Percentiles rank a stretch among this genome's conserved stretches.
These are phyloP conservation scores for Sesamia inferens DNA, from an alignment of 2,888 invertebrate genomes.

Conservation along the genomic window DNA sequence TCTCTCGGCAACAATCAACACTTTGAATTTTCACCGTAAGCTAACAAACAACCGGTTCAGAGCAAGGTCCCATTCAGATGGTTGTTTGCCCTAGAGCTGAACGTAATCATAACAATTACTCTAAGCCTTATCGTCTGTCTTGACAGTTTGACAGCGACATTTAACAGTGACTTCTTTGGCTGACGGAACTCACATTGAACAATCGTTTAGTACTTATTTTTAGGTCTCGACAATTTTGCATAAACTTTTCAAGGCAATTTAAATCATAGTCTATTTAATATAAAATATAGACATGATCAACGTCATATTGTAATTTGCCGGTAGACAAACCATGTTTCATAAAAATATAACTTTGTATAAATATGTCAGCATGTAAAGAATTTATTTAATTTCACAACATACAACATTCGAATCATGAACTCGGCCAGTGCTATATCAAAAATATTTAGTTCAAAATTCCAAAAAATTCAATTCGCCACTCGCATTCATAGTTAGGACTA, in stretches of 20 bases:
- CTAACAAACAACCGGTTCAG: conserved; percentile 58
- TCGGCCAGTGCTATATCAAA: conserved; percentile 44
- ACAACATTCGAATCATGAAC: conserved; percentile 27
- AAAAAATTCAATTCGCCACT: conserved; percentile 69
- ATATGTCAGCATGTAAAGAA: conserved; percentile 50
- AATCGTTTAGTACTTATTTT: not conserved
- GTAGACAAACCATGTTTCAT: conserved; percentile 36
- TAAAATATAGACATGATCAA: not conserved
- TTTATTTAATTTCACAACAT: conserved; percentile 49
- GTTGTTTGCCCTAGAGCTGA: conserved; percentile 35
- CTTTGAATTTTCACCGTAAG: conserved; percentile 57
- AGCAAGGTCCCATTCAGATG: conserved; percentile 56
- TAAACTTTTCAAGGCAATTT: not conserved
- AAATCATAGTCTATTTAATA: not conserved
- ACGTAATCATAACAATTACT: conserved; percentile 58
- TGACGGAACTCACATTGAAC: conserved; percentile 5
- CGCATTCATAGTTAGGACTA: conserved; percentile 79
- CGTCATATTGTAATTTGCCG: conserved; percentile 25
- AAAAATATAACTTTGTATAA: conserved; percentile 45
- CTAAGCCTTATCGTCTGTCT: conserved; percentile 29
- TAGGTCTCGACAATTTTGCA: not conserved
- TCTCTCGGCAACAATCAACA: conserved; percentile 62
- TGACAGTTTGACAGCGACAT: conserved; percentile 30
- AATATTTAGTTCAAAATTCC: conserved; percentile 58
- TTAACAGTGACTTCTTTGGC: conserved; percentile 22